These are phyloP conservation scores for Eulemur rubriventer DNA, from an alignment of 2,797 vertebrate genomes.

Conservation along the genomic window DNA sequence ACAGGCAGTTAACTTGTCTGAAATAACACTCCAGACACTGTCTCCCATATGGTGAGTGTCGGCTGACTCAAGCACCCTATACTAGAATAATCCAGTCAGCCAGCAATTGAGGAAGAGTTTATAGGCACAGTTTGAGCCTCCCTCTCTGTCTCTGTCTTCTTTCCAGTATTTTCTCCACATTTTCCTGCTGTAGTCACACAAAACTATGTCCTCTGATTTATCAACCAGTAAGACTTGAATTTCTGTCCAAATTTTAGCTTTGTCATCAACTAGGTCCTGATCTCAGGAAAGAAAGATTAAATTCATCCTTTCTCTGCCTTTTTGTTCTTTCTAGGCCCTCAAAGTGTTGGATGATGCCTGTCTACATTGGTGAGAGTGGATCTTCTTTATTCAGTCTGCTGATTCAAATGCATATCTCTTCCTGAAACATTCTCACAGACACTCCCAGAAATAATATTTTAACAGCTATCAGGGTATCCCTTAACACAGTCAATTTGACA, in stretches of 20 bases:
- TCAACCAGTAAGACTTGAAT: neutral
- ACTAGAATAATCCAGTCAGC: neutral
- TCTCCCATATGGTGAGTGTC: neutral
- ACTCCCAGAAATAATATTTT: neutral
- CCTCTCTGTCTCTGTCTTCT: neutral
- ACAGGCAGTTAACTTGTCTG: neutral
- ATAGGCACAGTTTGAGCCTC: neutral
- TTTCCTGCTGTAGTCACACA: neutral
- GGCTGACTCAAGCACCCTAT: neutral
- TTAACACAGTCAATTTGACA: neutral
- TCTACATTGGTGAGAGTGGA: accelerated
- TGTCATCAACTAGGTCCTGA: neutral
- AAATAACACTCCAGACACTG: neutral
- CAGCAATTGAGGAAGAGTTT: neutral
- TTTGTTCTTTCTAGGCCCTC: neutral
- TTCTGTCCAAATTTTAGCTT: neutral
- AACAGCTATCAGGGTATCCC: neutral
- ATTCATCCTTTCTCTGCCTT: neutral
- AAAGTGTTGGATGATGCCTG: neutral
- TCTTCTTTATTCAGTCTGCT: neutral
- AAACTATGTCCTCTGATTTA: neutral
- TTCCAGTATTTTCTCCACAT: neutral
- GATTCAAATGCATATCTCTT: neutral
- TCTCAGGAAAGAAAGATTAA: neutral
- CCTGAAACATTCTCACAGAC: neutral